Conservation (phyloP, 2,888 invertebrate species). For the Petrolisthes cinctipes region DNA sequence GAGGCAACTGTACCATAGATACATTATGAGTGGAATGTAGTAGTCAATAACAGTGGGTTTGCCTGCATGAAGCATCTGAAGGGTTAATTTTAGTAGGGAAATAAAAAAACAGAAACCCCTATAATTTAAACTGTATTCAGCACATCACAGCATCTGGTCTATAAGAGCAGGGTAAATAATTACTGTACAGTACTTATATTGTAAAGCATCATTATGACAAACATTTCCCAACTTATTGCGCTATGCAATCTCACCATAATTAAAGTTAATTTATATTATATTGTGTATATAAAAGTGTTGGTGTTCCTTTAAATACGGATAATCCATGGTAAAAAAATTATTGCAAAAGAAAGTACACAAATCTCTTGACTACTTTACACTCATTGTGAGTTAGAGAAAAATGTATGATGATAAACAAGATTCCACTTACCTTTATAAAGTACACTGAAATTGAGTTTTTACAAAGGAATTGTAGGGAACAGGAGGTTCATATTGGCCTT, state of each 20-base stretch:
- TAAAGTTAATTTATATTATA: neutral
- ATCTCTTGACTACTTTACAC: slow-evolving; percentile 11
- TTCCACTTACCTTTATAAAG: neutral
- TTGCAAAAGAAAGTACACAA: slow-evolving; percentile 20
- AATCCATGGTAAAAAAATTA: slow-evolving; percentile 16
- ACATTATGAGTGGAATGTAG: neutral
- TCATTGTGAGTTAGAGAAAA: neutral
- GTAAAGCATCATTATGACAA: slow-evolving; percentile 31
- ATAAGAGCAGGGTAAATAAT: slow-evolving; percentile 14
- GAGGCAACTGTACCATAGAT: neutral
- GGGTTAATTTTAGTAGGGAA: neutral
- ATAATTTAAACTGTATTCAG: slow-evolving; percentile 40
- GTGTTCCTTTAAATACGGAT: neutral
- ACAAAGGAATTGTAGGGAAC: too few species aligned
- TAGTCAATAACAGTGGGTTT: neutral
- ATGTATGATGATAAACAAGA: neutral
- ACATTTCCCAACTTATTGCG: slow-evolving; percentile 3
- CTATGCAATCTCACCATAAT: slow-evolving; percentile 18
- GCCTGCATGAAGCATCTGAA: neutral
- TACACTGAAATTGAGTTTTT: too few species aligned
- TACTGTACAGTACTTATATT: slow-evolving; percentile 15
- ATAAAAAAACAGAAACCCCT: neutral
- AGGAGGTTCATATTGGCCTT: too few species aligned
- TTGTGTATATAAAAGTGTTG: slow-evolving; percentile 31
- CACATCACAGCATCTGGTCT: slow-evolving; percentile 48